Conservation (phyloP, 2,888 invertebrate genomes). For the Sinohyriopsis cumingii region DNA sequence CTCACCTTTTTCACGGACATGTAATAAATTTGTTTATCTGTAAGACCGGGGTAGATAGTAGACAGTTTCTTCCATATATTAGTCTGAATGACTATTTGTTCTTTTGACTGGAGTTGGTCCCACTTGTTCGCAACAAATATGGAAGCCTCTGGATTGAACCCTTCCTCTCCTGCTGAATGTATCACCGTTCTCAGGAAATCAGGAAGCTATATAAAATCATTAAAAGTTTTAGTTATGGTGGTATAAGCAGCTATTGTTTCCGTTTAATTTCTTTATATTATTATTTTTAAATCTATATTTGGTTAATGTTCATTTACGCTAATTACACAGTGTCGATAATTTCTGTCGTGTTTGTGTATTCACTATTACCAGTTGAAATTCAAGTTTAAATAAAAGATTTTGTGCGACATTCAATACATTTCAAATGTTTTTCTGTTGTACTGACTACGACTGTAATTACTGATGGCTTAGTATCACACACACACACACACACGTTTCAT, state of each 20-base stretch:
- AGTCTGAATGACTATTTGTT: conserved; percentile 35
- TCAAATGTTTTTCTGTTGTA: too few relatives aligned
- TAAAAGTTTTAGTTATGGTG: not conserved
- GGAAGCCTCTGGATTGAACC: conserved; percentile 57
- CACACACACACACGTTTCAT: too few relatives aligned
- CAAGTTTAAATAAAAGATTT: too few relatives aligned
- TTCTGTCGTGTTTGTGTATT: too few relatives aligned
- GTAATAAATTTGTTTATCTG: conserved; percentile 39
- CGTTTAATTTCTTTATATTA: not conserved
- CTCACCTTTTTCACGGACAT: conserved; percentile 50
- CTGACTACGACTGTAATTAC: too few relatives aligned
- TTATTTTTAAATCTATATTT: too few relatives aligned
- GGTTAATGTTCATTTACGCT: too few relatives aligned
- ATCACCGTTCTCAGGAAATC: conserved; percentile 47
- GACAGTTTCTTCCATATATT: conserved; percentile 43
- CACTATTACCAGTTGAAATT: too few relatives aligned
- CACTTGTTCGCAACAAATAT: conserved; percentile 67
- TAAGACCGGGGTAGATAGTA: conserved; percentile 40
- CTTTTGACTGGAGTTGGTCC: conserved; percentile 52
- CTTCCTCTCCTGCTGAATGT: conserved; percentile 35
- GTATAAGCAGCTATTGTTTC: not conserved
- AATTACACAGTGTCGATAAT: too few relatives aligned
- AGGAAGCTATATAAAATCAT: conserved; percentile 43
- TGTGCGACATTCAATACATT: too few relatives aligned
- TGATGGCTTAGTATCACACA: too few relatives aligned